Evolutionary conservation across 2,113 vertebrate genomes (phyloP).

Genomic region (Abramis brama): DNA sequence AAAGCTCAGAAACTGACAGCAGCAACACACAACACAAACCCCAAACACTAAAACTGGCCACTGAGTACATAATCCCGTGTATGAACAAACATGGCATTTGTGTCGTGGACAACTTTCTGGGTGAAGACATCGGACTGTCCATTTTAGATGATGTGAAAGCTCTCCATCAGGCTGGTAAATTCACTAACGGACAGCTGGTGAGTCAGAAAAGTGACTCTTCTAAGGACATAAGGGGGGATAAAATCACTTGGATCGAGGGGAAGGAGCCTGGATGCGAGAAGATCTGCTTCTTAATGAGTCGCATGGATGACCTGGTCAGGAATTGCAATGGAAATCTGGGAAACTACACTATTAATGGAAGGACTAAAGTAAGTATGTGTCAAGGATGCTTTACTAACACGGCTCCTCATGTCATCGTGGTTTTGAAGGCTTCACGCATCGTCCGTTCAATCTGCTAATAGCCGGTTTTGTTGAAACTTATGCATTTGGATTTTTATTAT

Average conservation of each 20-base stretch:
- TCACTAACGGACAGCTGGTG: conserved; percentile 87
- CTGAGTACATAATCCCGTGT: conserved; percentile 85
- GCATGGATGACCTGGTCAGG: conserved; percentile 88
- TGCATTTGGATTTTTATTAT: background rate
- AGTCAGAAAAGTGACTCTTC: conserved; percentile 87
- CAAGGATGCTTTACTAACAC: background rate
- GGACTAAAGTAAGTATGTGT: conserved; percentile 84
- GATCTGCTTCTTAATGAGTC: conserved; percentile 84
- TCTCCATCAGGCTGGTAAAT: conserved; percentile 81
- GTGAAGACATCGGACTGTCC: conserved; percentile 78
- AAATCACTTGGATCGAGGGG: conserved; percentile 89
- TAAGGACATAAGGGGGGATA: conserved; percentile 86
- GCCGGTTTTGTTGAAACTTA: background rate
- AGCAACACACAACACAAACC: conserved; percentile 67
- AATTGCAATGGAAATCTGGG: conserved; percentile 87
- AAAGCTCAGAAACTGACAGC: conserved; percentile 16
- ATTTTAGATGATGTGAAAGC: conserved; percentile 81
- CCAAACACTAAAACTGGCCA: conserved; percentile 80
- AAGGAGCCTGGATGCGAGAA: conserved; percentile 84
- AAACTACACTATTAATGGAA: conserved; percentile 86
- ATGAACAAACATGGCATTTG: conserved; percentile 90
- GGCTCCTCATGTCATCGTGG: background rate
- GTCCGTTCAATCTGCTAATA: background rate
- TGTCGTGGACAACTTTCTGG: conserved; percentile 86
- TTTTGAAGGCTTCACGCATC: background rate